A percentile compares a stretch with the other conserved stretches of the same genome.
Evolutionary conservation across 1,140 invertebrate species (phyloP).

Genomic region (Cotesia vestalis): DNA sequence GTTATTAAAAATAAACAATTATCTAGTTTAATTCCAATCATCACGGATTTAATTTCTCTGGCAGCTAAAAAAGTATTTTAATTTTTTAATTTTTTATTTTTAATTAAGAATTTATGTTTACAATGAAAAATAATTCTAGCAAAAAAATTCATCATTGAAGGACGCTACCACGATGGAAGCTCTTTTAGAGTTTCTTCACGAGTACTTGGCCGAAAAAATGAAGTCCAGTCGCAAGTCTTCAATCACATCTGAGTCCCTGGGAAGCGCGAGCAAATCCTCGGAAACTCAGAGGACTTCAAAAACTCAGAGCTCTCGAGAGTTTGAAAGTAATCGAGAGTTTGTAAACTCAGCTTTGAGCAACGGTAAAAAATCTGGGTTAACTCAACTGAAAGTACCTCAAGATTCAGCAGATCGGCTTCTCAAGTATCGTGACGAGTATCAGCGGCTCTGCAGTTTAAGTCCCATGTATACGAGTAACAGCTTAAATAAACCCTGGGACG

Average conservation of each 20-base stretch:
- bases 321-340: constrained; percentile 45
- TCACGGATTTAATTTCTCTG: constrained; percentile 52
- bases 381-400: constrained; percentile 44
- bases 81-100: background rate
- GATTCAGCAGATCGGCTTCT: constrained; percentile 39
- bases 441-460: constrained; percentile 44
- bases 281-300: too few relatives aligned
- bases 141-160: constrained; percentile 20
- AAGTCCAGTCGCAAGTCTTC: background rate
- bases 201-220: constrained; percentile 40
- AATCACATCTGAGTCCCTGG: background rate
- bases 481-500: constrained; percentile 61
- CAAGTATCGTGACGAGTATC: constrained; percentile 53
- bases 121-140: constrained; percentile 19
- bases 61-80: constrained; percentile 48
- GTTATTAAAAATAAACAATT: constrained; percentile 46
- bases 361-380: constrained; percentile 6
- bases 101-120: background rate
- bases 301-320: too few relatives aligned
- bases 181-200: constrained; percentile 45
- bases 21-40: constrained; percentile 53
- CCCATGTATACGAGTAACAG: constrained; percentile 60
- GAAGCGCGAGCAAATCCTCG: background rate
- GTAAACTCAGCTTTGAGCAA: background rate
- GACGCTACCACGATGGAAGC: constrained; percentile 35